Evolutionary conservation across 37 sponge, comb jelly and placozoan genomes (phyloP), one percentile per base, ranked within the genome.

Genomic region (Mnemiopsis leidyi): DNA sequence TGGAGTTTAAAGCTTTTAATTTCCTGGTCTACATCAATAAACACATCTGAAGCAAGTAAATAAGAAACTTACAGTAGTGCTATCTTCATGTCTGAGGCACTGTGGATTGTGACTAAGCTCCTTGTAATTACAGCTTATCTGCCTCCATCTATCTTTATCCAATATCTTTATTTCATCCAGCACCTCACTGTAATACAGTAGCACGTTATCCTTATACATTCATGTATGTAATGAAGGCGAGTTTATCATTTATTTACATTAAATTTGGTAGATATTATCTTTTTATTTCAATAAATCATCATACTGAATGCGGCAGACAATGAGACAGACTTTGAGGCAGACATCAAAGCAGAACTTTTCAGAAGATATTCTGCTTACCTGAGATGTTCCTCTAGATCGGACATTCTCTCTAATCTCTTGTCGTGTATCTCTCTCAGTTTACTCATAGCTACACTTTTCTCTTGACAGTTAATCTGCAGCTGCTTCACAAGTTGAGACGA

Each of bases 161-260:
- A 79, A 7, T 23, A 31, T 31, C 82, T 79, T 79, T 16, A 79
- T 9, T 30, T 79, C 82, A 31, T 35, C 82, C 82, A 79, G 29
- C 38, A 79, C 38, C 21, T 79, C 82, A 31, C 82, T 79, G 82
- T n/a, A n/a, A n/a, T n/a, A n/a, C n/a, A n/a, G n/a, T n/a, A n/a
- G n/a, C n/a, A n/a, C n/a, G n/a, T n/a, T n/a, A n/a, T n/a, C n/a
- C n/a, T n/a, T n/a, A n/a, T n/a, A n/a, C n/a, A n/a, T n/a, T n/a
- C n/a, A n/a, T n/a, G n/a, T n/a, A n/a, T n/a, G n/a, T n/a, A n/a
- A n/a, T n/a, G n/a, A n/a, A n/a, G n/a, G n/a, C n/a, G n/a, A n/a
- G n/a, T n/a, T n/a, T n/a, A n/a, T n/a, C n/a, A n/a, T n/a, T n/a
- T n/a, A n/a, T n/a, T n/a, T n/a, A n/a, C n/a, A n/a, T n/a, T n/a